phyloP scores from a whole-genome alignment of 2,888 invertebrate genomes.

The Drosophila testacea region DNA sequence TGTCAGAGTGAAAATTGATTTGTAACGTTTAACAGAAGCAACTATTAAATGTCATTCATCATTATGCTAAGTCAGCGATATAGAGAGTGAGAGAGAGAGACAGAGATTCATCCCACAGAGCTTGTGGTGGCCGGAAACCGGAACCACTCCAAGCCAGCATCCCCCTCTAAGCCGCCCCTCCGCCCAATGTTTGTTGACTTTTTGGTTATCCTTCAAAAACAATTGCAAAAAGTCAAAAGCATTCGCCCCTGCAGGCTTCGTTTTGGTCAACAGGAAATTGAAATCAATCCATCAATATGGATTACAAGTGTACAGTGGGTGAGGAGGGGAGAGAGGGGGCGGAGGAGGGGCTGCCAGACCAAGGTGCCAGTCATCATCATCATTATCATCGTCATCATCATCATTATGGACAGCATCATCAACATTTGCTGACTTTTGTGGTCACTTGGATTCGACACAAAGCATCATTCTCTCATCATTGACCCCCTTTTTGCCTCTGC shows the following conservation, averaged over 20 bases:
- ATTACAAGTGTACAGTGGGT: conserved; percentile 69
- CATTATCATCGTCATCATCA: conserved; percentile 20
- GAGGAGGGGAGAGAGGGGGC: background rate
- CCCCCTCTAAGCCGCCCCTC: background rate
- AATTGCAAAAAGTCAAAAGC: conserved; percentile 59
- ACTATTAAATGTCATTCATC: conserved; percentile 79
- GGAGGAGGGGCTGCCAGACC: conserved; percentile 1
- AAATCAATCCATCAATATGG: conserved; percentile 85
- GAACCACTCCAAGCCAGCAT: conserved; percentile 69
- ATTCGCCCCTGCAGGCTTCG: conserved; percentile 35
- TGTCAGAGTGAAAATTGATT: conserved; percentile 77
- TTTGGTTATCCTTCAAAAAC: conserved; percentile 64
- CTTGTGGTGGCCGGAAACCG: conserved; percentile 69
- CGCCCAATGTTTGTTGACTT: conserved; percentile 50
- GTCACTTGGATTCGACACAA: conserved; percentile 31
- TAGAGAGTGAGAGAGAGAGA: background rate
- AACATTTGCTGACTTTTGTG: conserved; percentile 58
- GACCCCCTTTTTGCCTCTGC: background rate
- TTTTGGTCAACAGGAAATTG: conserved; percentile 83
- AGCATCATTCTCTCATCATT: conserved; percentile 1
- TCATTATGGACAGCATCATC: conserved; percentile 28
- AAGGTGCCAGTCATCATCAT: conserved; percentile 74
- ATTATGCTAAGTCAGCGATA: conserved; percentile 75
- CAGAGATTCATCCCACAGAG: background rate
- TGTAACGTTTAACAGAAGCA: conserved; percentile 76